Conservation (phyloP, 2,888 invertebrate species). For the Halocaridina rubra region DNA sequence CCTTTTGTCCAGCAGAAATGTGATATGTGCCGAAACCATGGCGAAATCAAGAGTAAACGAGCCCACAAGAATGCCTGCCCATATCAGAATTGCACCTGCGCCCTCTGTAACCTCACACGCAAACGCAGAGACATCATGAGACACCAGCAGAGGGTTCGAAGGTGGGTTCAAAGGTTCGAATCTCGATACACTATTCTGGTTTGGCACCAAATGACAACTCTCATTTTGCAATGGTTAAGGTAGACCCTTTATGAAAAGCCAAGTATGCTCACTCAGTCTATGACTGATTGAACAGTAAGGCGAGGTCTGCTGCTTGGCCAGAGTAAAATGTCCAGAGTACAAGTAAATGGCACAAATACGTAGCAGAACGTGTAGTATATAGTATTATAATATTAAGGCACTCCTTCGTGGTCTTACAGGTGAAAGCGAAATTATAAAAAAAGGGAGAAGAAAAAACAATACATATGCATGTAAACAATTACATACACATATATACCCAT, state of each 20-base stretch:
- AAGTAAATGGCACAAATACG: background rate
- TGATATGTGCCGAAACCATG: conserved; percentile 60
- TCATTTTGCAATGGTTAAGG: background rate
- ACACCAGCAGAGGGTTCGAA: conserved; percentile 56
- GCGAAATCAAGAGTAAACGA: conserved; percentile 42
- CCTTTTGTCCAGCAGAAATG: conserved; percentile 28
- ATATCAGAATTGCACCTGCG: conserved; percentile 48
- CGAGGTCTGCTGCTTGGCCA: background rate
- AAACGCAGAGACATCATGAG: conserved; percentile 56
- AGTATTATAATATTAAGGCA: no score
- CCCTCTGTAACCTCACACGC: conserved; percentile 42
- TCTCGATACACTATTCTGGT: background rate
- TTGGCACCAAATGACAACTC: background rate
- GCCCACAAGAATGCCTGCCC: conserved; percentile 56
- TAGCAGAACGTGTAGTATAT: no score
- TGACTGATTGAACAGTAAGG: background rate
- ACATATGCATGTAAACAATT: no score
- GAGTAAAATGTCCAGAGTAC: background rate
- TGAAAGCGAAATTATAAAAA: no score
- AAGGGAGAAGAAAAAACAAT: no score
- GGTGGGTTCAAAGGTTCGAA: background rate
- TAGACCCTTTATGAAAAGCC: background rate
- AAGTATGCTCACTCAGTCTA: background rate
- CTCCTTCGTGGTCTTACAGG: no score
- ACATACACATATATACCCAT: no score